Evolutionary conservation across 2,113 vertebrate genomes (phyloP), one percentile per base, ranked within the genome.

Genomic region (Zootoca vivipara): DNA sequence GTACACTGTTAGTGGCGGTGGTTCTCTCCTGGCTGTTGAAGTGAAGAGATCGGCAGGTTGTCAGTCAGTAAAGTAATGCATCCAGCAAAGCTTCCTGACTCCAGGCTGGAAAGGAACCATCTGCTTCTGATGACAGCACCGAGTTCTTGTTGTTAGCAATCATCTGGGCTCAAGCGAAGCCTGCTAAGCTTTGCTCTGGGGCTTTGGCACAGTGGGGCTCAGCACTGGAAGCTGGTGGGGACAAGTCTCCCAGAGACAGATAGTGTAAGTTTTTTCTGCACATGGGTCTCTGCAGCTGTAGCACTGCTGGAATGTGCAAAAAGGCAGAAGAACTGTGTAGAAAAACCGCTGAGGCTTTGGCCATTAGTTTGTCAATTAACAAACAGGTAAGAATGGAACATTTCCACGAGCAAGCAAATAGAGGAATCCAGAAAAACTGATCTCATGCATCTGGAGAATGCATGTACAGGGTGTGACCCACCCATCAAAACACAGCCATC

Each of bases 71-170:
- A 40, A 88, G 40, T 85, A 62, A 30, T 20, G 3, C 20, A 58
- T 38, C 86, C 86, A 40, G 72, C 2, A 8, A 5, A 80, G 77
- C 73, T 40, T 85, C 83, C 82, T 88, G 89, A 74, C 90, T 90
- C 33, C 77, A 20, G 92, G 91, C 89, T 91, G 90, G 90, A 85
- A 80, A 87, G 82, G 85, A 90, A 89, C 87, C 89, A 87, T 89
- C 73, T 80, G 64, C 81, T 92, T 91, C 73, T 62, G 90, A 85
- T 33, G 89, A 33, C 85, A 79, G 84, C 26, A 4, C 87, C 87
- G 89, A 92, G 89, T 78, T 80, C 16, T 52, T 83, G 87, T 86
- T 89, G 35, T n/a, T 85, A 92, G 90, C 81, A 90, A 22, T 72
- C 85, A 91, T 42, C 73, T 82, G 90, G 91, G 75, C 83, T 52